Evolutionary conservation across 1,140 invertebrate genomes (phyloP).

Genomic region (Pseudomyrmex gracilis): DNA sequence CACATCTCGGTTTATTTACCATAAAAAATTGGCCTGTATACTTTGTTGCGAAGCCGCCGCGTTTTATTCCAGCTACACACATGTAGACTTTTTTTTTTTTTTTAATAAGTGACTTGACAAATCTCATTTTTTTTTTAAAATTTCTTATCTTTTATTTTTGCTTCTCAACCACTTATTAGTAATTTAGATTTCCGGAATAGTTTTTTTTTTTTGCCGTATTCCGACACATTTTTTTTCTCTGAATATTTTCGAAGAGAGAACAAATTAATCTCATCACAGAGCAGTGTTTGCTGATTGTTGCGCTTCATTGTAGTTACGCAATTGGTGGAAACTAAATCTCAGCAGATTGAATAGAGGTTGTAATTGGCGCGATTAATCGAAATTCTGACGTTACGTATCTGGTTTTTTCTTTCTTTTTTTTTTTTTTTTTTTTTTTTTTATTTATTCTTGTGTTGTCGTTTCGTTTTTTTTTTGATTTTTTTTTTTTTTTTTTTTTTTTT

Average conservation of each 20-base stretch:
- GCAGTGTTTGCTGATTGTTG: not conserved
- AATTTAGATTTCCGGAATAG: too few species aligned
- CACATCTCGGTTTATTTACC: not conserved
- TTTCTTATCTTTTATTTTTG: too few species aligned
- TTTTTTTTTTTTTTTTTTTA: too few species aligned
- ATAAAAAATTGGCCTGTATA: not conserved
- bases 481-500: too few species aligned
- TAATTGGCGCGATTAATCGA: slow-evolving; percentile 36
- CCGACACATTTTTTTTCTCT: not conserved
- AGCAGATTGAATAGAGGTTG: slow-evolving; percentile 23
- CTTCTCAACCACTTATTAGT: too few species aligned
- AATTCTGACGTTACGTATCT: slow-evolving; percentile 14
- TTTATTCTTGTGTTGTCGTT: too few species aligned
- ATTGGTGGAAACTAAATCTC: slow-evolving; percentile 20
- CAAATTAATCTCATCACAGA: not conserved
- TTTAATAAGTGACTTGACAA: too few species aligned
- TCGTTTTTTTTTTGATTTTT: too few species aligned
- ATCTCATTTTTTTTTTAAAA: too few species aligned
- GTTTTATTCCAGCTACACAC: too few species aligned
- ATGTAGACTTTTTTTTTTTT: too few species aligned
- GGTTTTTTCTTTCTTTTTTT: slow-evolving; percentile 14
- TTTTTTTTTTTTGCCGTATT: not conserved
- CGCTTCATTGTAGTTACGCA: not conserved
- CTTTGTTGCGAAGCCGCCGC: not conserved
- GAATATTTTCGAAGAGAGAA: not conserved